phyloP scores from a whole-genome alignment of 2,113 vertebrate species.

The Talpa occidentalis region DNA sequence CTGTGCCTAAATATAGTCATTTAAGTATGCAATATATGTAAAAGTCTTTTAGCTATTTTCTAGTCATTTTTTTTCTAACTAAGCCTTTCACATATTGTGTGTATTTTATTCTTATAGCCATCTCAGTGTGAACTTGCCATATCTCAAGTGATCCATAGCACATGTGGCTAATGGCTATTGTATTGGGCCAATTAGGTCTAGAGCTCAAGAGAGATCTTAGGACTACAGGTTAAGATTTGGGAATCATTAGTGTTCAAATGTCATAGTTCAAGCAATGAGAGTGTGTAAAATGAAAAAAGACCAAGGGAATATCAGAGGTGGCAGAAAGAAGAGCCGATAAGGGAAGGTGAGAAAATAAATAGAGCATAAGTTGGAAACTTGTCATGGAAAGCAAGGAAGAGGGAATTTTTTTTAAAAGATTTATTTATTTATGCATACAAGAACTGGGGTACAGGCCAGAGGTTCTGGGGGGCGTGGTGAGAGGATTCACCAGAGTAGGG shows the following conservation, averaged over 20 bases:
- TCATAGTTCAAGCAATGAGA: not conserved
- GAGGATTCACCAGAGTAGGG: no score
- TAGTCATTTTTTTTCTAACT: not conserved
- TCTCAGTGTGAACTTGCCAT: not conserved
- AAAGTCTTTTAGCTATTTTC: slow-evolving; percentile 19
- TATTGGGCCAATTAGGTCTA: not conserved
- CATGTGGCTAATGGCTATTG: not conserved
- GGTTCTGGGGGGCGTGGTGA: no score
- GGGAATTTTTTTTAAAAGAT: no score
- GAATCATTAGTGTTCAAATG: not conserved
- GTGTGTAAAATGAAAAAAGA: not conserved
- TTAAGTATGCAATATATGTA: not conserved
- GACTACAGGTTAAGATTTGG: slow-evolving; percentile 14
- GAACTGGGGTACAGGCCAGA: no score
- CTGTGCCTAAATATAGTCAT: not conserved
- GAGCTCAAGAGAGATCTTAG: not conserved
- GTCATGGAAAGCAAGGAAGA: not conserved
- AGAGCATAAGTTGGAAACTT: not conserved
- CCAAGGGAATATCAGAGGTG: not conserved
- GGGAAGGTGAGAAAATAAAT: not conserved
- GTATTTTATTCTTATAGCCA: not conserved
- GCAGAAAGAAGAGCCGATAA: not conserved
- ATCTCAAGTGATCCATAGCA: not conserved
- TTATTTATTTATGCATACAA: no score
- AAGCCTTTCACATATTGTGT: not conserved